Base-by-base conservation (phyloP, 2,113 vertebrate genomes). In the Manacus vitellinus region DNA sequence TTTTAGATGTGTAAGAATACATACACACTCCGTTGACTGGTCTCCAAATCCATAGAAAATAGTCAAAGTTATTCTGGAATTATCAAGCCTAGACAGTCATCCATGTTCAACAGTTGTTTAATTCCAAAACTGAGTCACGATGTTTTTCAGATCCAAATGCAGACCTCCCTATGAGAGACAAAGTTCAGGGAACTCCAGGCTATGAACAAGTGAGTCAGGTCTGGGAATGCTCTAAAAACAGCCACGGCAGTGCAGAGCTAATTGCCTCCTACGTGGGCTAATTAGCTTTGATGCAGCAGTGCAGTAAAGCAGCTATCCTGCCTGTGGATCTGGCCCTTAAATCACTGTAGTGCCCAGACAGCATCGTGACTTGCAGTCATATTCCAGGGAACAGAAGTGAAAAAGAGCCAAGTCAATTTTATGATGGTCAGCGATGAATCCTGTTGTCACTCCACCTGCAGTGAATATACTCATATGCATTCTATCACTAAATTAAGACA, bases 321-420 rank as follows among this genome's bases (percentile, higher is more conserved):
- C 44, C 49, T 44, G 15, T 43, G 43, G 12, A 77, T 41, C 37
- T 47, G 58, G 41, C 52, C 51, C 62, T 66, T 70, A 56, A 83
- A 59, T 61, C n/a, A 13, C 43, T 39, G 47, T 16, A 75, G 44
- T 12, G 44, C 27, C 47, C n/a, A 39, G 28, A 25, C 37, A 80
- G 41, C 0, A 1, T n/a, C 0, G 0, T 41, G 24, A 71, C 56
- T 70, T 35, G 10, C n/a, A 62, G 31, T 41, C 41, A 19, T 15
- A 72, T 85, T 82, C 37, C 28, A 49, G 1, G 19, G 22, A 77
- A 70, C 33, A 39, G 46, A 83, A 83, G 22, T 13, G 22, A 77
- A 52, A 84, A 73, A 62, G 8, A 81, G 91, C 62, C 30, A 21
- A 61, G 15, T 46, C 11, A 8, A 6, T 88, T 90, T 79, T 49